A percentile compares a stretch with the other conserved stretches of the same genome.
phyloP scores from a whole-genome alignment of 1,140 invertebrate species.

The Diachasmimorpha longicaudata region DNA sequence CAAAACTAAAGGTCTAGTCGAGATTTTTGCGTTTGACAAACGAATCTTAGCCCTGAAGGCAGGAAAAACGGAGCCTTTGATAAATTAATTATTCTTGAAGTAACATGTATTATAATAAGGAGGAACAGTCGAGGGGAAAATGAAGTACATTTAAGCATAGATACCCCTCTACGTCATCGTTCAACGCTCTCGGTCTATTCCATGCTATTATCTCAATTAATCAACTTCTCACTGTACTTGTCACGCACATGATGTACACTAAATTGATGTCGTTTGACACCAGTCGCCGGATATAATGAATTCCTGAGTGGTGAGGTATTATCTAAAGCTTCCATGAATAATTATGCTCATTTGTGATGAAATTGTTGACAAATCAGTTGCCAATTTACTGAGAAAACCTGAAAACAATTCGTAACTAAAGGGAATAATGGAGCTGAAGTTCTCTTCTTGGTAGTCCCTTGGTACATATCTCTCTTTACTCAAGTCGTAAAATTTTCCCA shows the following conservation, averaged over 20 bases:
- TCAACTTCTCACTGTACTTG: background rate
- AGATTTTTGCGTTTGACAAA: too few relatives aligned
- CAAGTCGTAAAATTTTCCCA: background rate
- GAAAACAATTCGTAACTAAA: background rate
- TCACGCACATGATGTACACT: slow-evolving; percentile 2
- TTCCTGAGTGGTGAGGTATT: background rate
- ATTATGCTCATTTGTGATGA: background rate
- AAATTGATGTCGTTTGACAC: slow-evolving; percentile 4
- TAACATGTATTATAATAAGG: background rate
- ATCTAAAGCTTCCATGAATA: background rate
- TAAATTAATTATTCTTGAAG: too few relatives aligned
- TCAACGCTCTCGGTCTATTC: background rate
- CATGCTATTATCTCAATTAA: slow-evolving; percentile 7
- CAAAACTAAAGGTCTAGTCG: too few relatives aligned
- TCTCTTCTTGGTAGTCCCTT: background rate
- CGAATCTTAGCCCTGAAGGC: too few relatives aligned
- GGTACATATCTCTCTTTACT: background rate
- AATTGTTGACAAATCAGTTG: background rate
- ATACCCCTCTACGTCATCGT: background rate
- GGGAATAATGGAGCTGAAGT: too few relatives aligned
- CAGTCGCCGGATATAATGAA: background rate
- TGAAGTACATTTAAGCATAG: background rate
- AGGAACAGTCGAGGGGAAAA: background rate
- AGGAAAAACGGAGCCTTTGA: too few relatives aligned
- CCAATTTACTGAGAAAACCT: background rate